Conservation (phyloP, 2,113 vertebrate species). For the Cichladusa arquata region DNA sequence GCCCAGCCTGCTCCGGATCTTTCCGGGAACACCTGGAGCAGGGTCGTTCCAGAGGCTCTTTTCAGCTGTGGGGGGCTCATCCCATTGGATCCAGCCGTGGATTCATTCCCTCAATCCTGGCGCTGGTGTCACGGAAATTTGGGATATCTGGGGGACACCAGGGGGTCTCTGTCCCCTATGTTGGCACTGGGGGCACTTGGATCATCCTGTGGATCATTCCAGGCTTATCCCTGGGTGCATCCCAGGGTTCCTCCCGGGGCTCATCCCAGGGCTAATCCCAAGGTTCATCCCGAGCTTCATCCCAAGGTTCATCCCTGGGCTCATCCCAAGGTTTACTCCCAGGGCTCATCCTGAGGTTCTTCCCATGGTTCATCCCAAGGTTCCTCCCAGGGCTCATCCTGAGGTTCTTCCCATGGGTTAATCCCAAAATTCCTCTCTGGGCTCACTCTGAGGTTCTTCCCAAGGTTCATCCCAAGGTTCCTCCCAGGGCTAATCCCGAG, state of each 20-base stretch:
- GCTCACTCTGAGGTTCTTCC: rapidly evolving
- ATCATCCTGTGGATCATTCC: not conserved
- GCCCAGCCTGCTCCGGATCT: not conserved
- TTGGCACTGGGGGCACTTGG: not conserved
- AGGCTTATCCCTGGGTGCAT: rapidly evolving
- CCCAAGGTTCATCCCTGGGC: rapidly evolving
- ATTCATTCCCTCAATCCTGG: not conserved
- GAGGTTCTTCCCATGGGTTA: rapidly evolving
- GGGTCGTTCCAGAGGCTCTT: not conserved
- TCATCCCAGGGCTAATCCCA: rapidly evolving
- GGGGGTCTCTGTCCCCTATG: not conserved
- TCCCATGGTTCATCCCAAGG: rapidly evolving
- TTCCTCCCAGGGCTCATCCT: rapidly evolving
- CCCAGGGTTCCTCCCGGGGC: rapidly evolving
- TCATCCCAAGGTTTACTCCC: not conserved
- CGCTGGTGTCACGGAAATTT: not conserved
- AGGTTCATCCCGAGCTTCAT: rapidly evolving
- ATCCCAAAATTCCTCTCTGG: rapidly evolving
- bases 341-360: rapidly evolving
- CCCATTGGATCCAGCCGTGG: not conserved
- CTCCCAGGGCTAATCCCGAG: rapidly evolving
- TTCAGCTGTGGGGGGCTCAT: not conserved
- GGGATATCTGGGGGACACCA: rapidly evolving
- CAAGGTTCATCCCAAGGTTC: too few relatives aligned
- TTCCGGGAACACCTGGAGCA: not conserved